phyloP scores from a whole-genome alignment of 2,888 invertebrate species.

The Acleris holmiana region DNA sequence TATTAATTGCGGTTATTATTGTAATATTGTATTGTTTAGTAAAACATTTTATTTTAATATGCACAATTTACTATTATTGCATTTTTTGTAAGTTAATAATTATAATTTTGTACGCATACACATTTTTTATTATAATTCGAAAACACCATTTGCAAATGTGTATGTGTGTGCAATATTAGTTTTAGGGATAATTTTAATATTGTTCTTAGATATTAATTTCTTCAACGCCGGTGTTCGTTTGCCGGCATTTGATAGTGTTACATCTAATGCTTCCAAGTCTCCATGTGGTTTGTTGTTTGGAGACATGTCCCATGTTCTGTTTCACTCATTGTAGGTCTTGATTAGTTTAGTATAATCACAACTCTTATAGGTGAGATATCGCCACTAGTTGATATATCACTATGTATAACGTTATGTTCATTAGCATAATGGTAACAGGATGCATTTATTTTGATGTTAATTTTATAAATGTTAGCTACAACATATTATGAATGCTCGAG shows the following conservation, averaged over 20 bases:
- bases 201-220: slow-evolving; percentile 66
- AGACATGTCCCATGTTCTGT: slow-evolving; percentile 58
- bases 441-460: slow-evolving; percentile 84
- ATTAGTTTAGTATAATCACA: slow-evolving; percentile 81
- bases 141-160: slow-evolving; percentile 76
- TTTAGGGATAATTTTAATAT: slow-evolving; percentile 70
- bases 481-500: slow-evolving; percentile 79
- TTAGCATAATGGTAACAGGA: slow-evolving; percentile 82
- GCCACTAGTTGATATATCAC: slow-evolving; percentile 74
- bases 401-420: slow-evolving; percentile 75
- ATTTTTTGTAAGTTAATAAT: slow-evolving; percentile 71
- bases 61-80: slow-evolving; percentile 80
- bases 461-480: slow-evolving; percentile 82
- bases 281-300: slow-evolving; percentile 71
- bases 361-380: slow-evolving; percentile 64
- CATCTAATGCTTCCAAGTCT: slow-evolving; percentile 72
- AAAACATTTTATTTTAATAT: slow-evolving; percentile 80
- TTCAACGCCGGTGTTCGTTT: slow-evolving; percentile 47
- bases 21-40: slow-evolving; percentile 76
- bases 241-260: slow-evolving; percentile 44
- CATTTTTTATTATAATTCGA: slow-evolving; percentile 67
- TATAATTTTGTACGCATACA: slow-evolving; percentile 82
- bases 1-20: slow-evolving; percentile 77
- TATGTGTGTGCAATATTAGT: slow-evolving; percentile 85
- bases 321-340: slow-evolving; percentile 63